These are phyloP conservation scores for Papilio xuthus DNA, from an alignment of 1,140 invertebrate genomes.

Conservation along the genomic window DNA sequence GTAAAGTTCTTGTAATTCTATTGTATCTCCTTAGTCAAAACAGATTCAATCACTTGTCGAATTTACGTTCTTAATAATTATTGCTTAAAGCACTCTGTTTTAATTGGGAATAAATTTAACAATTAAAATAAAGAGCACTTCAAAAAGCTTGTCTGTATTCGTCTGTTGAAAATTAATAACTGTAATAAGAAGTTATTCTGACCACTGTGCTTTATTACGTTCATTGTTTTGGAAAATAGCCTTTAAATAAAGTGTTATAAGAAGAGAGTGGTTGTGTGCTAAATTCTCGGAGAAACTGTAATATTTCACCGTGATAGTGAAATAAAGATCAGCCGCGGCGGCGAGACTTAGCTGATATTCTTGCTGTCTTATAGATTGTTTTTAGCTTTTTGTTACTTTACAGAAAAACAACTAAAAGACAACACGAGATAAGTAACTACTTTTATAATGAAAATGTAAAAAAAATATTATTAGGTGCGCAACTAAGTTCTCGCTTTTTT, in stretches of 20 bases:
- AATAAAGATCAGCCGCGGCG: slow-evolving; percentile 7
- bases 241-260: neutral
- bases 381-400: neutral
- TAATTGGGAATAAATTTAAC: neutral
- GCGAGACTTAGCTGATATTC: slow-evolving; percentile 11
- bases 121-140: neutral
- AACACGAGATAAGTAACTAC: no score
- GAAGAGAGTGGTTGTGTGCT: neutral
- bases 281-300: neutral
- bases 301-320: slow-evolving; percentile 14
- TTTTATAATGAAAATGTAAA: neutral
- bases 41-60: neutral
- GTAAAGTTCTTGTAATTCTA: neutral
- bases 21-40: neutral
- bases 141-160: neutral
- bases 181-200: neutral
- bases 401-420: neutral
- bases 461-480: no score
- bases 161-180: neutral
- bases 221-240: neutral
- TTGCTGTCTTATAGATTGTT: neutral
- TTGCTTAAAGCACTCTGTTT: neutral
- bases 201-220: neutral
- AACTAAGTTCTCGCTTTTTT: no score
- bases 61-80: neutral